These are phyloP conservation scores for Anguilla megastoma DNA, from an alignment of 2,797 vertebrate genomes.

Conservation along the genomic window DNA sequence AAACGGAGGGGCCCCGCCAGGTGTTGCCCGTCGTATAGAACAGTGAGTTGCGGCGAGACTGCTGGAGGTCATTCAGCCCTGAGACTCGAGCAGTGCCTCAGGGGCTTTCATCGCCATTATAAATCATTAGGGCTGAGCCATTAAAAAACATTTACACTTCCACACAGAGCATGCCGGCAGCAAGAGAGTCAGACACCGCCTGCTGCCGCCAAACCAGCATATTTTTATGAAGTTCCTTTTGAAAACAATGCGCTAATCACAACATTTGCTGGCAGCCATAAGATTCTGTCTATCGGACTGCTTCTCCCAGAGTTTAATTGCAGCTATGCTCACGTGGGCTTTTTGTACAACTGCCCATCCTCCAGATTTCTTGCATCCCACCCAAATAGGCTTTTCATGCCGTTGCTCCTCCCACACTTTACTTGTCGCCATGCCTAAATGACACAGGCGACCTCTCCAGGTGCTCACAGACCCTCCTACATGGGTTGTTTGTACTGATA, in stretches of 20 bases:
- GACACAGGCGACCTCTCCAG: not conserved
- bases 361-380: not conserved
- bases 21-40: conserved; percentile 60
- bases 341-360: not conserved
- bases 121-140: conserved; percentile 73
- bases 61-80: conserved; percentile 58
- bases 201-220: not conserved
- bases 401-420: not conserved
- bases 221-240: not conserved
- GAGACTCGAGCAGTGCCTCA: conserved; percentile 40
- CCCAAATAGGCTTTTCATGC: not conserved
- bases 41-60: conserved; percentile 47
- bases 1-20: conserved; percentile 63
- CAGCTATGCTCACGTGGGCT: not conserved
- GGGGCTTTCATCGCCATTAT: conserved; percentile 62
- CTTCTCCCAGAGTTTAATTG: not conserved
- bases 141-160: conserved; percentile 71
- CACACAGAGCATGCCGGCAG: not conserved
- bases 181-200: not conserved
- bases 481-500: not conserved
- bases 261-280: not conserved
- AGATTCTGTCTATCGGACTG: not conserved
- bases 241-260: not conserved
- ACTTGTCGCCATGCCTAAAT: not conserved
- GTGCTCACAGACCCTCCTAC: not conserved